Percentiles rank a stretch among this genome's conserved stretches.
phyloP scores from a whole-genome alignment of 2,113 vertebrate genomes.

The Entelurus aequoreus region DNA sequence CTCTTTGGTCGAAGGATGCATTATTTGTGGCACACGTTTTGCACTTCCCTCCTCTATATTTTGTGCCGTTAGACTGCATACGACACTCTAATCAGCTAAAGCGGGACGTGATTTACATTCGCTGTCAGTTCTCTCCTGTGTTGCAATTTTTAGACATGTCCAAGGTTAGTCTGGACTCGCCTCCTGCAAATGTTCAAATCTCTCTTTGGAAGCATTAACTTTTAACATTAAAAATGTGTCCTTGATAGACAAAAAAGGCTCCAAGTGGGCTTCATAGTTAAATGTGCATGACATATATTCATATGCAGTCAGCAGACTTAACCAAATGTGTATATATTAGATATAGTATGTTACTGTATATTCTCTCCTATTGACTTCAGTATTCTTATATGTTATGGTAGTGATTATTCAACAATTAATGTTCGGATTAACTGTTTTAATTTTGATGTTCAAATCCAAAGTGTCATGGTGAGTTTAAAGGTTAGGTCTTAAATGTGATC shows the following conservation, averaged over 20 bases:
- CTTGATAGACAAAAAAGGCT: background rate
- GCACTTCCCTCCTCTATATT: constrained; percentile 25
- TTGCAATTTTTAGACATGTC: constrained; percentile 32
- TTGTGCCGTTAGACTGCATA: constrained; percentile 33
- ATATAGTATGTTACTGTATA: no score
- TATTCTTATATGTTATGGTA: no score
- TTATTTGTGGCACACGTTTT: constrained; percentile 48
- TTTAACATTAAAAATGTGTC: constrained; percentile 10
- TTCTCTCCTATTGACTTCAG: no score
- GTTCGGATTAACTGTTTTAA: no score
- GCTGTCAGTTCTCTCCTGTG: constrained; percentile 37
- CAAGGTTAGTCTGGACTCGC: constrained; percentile 51
- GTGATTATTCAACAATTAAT: no score
- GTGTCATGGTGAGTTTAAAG: no score
- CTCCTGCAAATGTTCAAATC: constrained; percentile 31
- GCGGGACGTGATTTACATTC: constrained; percentile 56
- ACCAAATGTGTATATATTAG: no score
- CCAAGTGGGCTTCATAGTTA: background rate
- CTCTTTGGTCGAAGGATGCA: constrained; percentile 18
- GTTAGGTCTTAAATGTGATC: no score
- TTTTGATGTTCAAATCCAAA: no score
- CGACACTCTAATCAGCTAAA: constrained; percentile 60
- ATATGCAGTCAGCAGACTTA: no score
- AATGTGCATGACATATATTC: background rate
- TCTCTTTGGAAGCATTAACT: constrained; percentile 15